phyloP scores from a whole-genome alignment of 37 sponge, comb jelly and placozoan species.

The Axinella damicornis region DNA sequence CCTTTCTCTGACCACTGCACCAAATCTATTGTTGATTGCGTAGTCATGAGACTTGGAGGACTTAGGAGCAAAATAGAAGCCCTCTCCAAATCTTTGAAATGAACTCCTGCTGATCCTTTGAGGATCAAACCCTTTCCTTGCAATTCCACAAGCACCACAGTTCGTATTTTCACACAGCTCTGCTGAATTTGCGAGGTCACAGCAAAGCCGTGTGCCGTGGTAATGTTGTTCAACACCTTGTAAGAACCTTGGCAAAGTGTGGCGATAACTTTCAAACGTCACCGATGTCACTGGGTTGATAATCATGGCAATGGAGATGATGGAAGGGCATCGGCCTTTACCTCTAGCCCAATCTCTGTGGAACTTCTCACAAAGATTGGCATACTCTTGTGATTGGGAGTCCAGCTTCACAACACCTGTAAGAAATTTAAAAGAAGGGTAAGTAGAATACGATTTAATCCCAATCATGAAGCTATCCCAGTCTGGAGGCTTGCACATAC shows the following conservation, averaged over 20 bases:
- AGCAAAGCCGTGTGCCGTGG: conserved; percentile 69
- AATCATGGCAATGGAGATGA: not conserved
- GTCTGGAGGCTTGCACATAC: no score
- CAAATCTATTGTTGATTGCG: conserved; percentile 23
- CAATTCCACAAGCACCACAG: no score
- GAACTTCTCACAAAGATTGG: no score
- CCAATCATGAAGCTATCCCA: no score
- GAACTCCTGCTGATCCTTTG: conserved; percentile 14
- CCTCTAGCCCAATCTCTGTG: not conserved
- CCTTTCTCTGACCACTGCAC: no score
- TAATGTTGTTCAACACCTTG: conserved; percentile 35
- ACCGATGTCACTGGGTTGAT: not conserved
- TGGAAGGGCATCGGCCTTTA: not conserved
- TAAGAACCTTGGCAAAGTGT: not conserved
- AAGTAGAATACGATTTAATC: no score
- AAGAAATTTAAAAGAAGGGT: no score
- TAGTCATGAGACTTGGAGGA: conserved; percentile 71
- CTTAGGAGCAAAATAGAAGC: conserved; percentile 74
- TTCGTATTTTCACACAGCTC: conserved; percentile 23
- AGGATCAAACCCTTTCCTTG: conserved; percentile 43
- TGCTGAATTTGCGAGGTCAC: conserved; percentile 42
- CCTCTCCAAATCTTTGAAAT: conserved; percentile 57
- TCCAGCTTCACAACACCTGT: no score
- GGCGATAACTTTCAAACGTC: not conserved
- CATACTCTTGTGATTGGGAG: no score